Percentiles rank a stretch among this genome's conserved stretches.
phyloP scores from a whole-genome alignment of 2,797 vertebrate genomes.

The Peromyscus attwateri region DNA sequence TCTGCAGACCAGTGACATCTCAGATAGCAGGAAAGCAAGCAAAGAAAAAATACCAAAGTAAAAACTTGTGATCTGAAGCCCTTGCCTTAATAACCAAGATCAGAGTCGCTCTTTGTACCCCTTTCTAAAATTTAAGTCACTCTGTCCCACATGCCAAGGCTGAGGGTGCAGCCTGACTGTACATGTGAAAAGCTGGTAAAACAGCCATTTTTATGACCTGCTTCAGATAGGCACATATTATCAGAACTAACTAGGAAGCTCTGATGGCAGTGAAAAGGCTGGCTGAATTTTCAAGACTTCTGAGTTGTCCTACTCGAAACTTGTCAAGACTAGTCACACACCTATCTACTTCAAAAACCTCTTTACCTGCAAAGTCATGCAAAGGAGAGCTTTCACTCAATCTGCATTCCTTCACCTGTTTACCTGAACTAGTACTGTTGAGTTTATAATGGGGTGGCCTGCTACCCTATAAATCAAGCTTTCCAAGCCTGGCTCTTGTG shows the following conservation, averaged over 20 bases:
- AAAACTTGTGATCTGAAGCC: not conserved
- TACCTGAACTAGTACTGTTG: not conserved
- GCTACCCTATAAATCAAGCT: not conserved
- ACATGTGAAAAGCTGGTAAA: conserved; percentile 66
- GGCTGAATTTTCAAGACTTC: conserved; percentile 27
- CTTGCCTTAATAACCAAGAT: not conserved
- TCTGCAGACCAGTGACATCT: not conserved
- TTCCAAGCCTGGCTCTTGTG: not conserved
- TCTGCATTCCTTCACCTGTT: not conserved
- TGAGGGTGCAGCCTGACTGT: conserved; percentile 58
- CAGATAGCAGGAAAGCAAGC: conserved; percentile 23
- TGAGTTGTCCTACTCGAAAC: not conserved
- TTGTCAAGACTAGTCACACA: conserved; percentile 67
- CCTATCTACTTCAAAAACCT: conserved; percentile 60
- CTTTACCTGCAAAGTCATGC: conserved; percentile 72
- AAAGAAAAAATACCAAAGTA: not conserved
- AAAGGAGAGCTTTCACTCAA: not conserved
- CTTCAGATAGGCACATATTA: conserved; percentile 57
- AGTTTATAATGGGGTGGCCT: not conserved
- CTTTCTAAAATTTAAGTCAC: not conserved
- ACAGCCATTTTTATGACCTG: conserved; percentile 57
- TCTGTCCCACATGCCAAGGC: not conserved
- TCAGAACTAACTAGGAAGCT: conserved; percentile 55
- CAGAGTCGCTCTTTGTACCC: not conserved
- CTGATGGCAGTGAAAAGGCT: conserved; percentile 65